phyloP scores from a whole-genome alignment of 2,113 vertebrate species.

The Seriola aureovittata region DNA sequence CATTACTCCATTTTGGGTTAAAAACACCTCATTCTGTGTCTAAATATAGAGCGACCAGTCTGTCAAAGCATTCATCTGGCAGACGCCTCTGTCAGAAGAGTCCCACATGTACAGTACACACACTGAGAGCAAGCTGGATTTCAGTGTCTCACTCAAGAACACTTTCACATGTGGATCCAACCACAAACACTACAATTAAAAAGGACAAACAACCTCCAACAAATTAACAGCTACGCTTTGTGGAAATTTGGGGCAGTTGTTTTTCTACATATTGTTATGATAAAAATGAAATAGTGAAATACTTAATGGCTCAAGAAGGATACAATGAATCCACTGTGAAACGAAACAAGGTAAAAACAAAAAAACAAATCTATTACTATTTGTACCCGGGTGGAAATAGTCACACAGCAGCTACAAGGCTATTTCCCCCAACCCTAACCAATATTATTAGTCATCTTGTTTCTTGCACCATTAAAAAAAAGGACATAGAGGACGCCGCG shows the following conservation, averaged over 20 bases:
- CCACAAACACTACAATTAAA: not conserved
- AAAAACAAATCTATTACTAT: no score
- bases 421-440: no score
- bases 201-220: not conserved
- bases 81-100: not conserved
- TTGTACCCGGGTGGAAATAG: no score
- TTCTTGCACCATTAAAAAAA: no score
- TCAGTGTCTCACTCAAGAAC: not conserved
- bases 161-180: not conserved
- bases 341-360: not conserved
- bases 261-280: not conserved
- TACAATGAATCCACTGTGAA: not conserved
- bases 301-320: not conserved
- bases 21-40: constrained; percentile 3
- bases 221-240: not conserved
- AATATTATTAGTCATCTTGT: no score
- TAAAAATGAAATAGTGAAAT: not conserved
- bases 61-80: not conserved
- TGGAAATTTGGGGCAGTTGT: not conserved
- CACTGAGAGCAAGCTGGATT: not conserved
- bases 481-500: no score
- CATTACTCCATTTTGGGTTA: constrained; percentile 14
- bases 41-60: constrained; percentile 34
- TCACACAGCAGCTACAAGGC: no score
- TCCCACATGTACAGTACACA: no score